These are phyloP conservation scores for Andrena cerasifolii DNA, from an alignment of 1,140 invertebrate species.

Conservation along the genomic window DNA sequence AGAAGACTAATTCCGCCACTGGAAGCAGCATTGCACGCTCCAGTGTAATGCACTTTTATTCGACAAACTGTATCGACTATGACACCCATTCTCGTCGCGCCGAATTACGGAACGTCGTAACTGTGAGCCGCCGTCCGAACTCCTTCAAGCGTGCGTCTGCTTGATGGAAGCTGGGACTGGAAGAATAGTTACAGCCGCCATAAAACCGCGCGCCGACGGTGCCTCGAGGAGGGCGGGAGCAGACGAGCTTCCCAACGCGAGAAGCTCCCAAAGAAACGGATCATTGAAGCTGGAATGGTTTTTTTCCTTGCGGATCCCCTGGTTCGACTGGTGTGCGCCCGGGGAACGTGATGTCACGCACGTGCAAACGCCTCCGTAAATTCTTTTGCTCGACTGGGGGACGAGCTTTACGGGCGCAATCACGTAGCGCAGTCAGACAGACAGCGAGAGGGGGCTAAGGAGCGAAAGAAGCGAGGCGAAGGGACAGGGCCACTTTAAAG, in stretches of 20 bases:
- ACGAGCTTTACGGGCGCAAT: slow-evolving; percentile 41
- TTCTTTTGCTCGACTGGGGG: slow-evolving; percentile 22
- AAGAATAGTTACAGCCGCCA: neutral
- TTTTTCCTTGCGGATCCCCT: slow-evolving; percentile 1
- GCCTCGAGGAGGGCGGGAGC: neutral
- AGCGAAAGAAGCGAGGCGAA: slow-evolving; percentile 15
- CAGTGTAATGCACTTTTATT: neutral
- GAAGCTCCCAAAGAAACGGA: neutral
- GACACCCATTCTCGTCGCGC: too few relatives aligned
- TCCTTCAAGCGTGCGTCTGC: neutral
- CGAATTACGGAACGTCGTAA: neutral
- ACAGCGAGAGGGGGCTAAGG: slow-evolving; percentile 5
- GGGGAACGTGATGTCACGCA: slow-evolving; percentile 48
- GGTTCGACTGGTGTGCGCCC: slow-evolving; percentile 23
- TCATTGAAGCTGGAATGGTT: slow-evolving; percentile 20
- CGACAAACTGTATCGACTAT: too few relatives aligned
- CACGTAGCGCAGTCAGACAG: slow-evolving; percentile 30
- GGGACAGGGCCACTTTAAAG: neutral
- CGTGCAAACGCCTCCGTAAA: slow-evolving; percentile 41
- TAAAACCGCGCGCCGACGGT: neutral
- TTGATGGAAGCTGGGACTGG: neutral
- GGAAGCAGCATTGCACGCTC: too few relatives aligned
- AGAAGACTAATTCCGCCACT: neutral
- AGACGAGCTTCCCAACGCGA: too few relatives aligned
- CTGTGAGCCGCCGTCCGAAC: neutral